phyloP scores from a whole-genome alignment of 2,888 invertebrate genomes.

The Periphyllus acericola region DNA sequence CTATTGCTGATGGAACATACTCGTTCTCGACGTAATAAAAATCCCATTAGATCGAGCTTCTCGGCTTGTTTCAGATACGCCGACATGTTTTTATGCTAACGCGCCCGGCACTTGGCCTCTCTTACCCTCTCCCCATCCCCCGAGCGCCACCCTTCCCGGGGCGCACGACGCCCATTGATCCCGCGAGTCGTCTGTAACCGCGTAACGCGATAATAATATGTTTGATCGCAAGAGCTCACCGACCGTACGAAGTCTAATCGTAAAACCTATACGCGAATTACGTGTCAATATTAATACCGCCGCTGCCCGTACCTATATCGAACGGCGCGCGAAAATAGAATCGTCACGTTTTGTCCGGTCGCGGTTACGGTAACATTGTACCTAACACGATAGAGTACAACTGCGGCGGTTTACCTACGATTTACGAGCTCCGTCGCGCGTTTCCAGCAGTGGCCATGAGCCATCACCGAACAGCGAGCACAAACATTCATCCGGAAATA shows the following conservation, averaged over 20 bases:
- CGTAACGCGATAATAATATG: not conserved
- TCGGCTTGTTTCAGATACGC: slow-evolving; percentile 30
- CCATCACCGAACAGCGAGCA: too few species aligned
- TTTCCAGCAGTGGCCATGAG: too few species aligned
- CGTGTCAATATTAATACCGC: not conserved
- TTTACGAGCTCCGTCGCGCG: too few species aligned
- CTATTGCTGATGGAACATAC: slow-evolving; percentile 29
- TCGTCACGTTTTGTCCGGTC: too few species aligned
- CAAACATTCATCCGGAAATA: too few species aligned
- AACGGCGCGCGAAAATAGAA: not conserved
- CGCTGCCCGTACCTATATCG: not conserved
- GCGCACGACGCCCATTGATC: not conserved
- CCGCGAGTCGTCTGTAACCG: not conserved
- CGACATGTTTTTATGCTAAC: slow-evolving; percentile 21
- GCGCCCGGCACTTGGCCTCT: slow-evolving; percentile 7
- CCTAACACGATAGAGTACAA: too few species aligned
- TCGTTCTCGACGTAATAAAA: slow-evolving; percentile 47
- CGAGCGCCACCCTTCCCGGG: not conserved
- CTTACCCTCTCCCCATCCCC: not conserved
- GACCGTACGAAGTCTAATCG: not conserved
- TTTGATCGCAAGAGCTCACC: not conserved
- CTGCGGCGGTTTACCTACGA: too few species aligned
- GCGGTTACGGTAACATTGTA: too few species aligned
- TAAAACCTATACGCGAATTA: slow-evolving; percentile 16
- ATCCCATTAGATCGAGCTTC: slow-evolving; percentile 51